These are phyloP conservation scores for Celastrina argiolus DNA, from an alignment of 2,888 invertebrate species.

Conservation along the genomic window DNA sequence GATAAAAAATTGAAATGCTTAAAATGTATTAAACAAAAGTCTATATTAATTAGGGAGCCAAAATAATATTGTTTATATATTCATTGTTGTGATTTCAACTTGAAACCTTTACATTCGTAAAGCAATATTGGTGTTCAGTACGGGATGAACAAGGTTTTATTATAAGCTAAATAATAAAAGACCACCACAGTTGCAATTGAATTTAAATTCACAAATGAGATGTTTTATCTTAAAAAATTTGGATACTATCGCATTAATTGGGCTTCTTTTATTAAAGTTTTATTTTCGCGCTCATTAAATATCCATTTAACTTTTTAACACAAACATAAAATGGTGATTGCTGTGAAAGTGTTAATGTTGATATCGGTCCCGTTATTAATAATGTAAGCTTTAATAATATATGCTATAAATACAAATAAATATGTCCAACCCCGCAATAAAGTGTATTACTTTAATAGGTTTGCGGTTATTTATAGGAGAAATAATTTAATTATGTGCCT, in stretches of 20 bases:
- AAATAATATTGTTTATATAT: too few species aligned
- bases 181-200: constrained; percentile 12
- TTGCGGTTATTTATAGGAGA: constrained; percentile 10
- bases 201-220: constrained; percentile 7
- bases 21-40: too few species aligned
- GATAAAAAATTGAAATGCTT: too few species aligned
- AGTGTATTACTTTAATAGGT: constrained; percentile 14
- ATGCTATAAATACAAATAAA: constrained; percentile 14
- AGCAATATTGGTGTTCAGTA: too few species aligned
- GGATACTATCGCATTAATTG: not conserved
- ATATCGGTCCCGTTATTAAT: constrained; percentile 2
- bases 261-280: too few species aligned
- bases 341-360: constrained; percentile 12
- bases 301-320: constrained; percentile 1
- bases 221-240: not conserved
- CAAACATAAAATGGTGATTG: not conserved
- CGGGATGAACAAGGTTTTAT: too few species aligned
- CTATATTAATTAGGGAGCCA: too few species aligned
- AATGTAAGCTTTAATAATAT: not conserved
- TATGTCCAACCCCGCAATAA: not conserved
- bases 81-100: too few species aligned
- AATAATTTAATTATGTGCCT: constrained; percentile 20
- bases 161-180: not conserved
- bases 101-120: too few species aligned
- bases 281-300: constrained; percentile 10